Base-by-base conservation (phyloP, 1,140 invertebrate species). In the Berghia stephanieae region DNA sequence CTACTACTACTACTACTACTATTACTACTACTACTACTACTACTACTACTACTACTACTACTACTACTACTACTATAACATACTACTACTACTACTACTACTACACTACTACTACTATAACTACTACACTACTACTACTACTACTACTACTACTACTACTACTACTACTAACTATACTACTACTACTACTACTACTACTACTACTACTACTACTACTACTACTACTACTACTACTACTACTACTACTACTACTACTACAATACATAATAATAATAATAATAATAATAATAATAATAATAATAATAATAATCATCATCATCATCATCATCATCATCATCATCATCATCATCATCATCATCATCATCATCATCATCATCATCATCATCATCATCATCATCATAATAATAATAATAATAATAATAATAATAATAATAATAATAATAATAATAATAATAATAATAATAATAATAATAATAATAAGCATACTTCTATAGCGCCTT, bases 31-130 rank as follows among this genome's bases (percentile, higher is more conserved):
- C 71, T 74, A 66, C 71, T 74, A 66, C 71, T 74, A 74, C 71
- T 74, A 66, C 71, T 68, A 24, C 71, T 74, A 74, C 71, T 74
- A 43, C 40, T 44, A 38, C 40, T 71, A 71, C 68, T 71, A 71
- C 68, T 71, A 71, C 68, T 71, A n/a, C n/a, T n/a, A n/a, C n/a
- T n/a, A n/a, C n/a, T n/a, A n/a, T n/a, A n/a, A n/a, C n/a, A n/a
- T n/a, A n/a, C n/a, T n/a, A n/a, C n/a, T n/a, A n/a, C n/a, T n/a
- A n/a, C n/a, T n/a, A n/a, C n/a, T n/a, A n/a, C n/a, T n/a, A n/a
- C n/a, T n/a, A n/a, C n/a, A n/a, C n/a, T n/a, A n/a, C n/a, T n/a
- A n/a, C n/a, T n/a, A n/a, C n/a, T n/a, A n/a, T n/a, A n/a, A n/a
- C n/a, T n/a, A n/a, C n/a, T n/a, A n/a, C n/a, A n/a, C n/a, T n/a